Evolutionary conservation across 2,888 invertebrate genomes (phyloP).

Genomic region (Emmelina monodactyla): DNA sequence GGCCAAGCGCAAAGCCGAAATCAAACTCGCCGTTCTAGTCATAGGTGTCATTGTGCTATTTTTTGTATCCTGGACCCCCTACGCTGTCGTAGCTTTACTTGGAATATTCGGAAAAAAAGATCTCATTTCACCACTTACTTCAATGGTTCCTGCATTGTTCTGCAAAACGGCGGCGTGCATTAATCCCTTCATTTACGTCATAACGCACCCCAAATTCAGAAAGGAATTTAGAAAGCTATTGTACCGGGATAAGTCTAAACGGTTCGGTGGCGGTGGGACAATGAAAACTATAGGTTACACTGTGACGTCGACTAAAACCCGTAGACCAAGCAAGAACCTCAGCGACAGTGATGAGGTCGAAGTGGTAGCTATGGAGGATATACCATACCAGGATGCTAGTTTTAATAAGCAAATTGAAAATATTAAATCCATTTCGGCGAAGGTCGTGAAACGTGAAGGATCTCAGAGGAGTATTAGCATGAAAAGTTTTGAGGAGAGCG

Average conservation of each 20-base stretch:
- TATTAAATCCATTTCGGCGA: slow-evolving; percentile 39
- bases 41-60: slow-evolving; percentile 76
- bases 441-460: slow-evolving; percentile 33
- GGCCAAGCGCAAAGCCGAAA: slow-evolving; percentile 74
- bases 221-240: slow-evolving; percentile 64
- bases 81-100: slow-evolving; percentile 76
- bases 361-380: slow-evolving; percentile 60
- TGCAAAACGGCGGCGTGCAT: slow-evolving; percentile 84
- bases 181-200: slow-evolving; percentile 82
- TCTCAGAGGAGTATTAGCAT: slow-evolving; percentile 42
- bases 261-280: slow-evolving; percentile 43
- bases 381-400: slow-evolving; percentile 35
- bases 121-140: slow-evolving; percentile 71
- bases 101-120: slow-evolving; percentile 73
- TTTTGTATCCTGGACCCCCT: slow-evolving; percentile 85
- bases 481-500: slow-evolving; percentile 41
- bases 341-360: slow-evolving; percentile 57
- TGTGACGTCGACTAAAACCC: slow-evolving; percentile 33
- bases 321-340: slow-evolving; percentile 42
- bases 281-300: slow-evolving; percentile 39
- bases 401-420: slow-evolving; percentile 17
- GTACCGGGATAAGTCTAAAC: slow-evolving; percentile 40
- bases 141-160: slow-evolving; percentile 81
- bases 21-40: slow-evolving; percentile 73
- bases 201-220: slow-evolving; percentile 80